Evolutionary conservation across 1,140 invertebrate species (phyloP), one percentile per base, ranked within the genome.

Genomic region (Lycorma delicatula): DNA sequence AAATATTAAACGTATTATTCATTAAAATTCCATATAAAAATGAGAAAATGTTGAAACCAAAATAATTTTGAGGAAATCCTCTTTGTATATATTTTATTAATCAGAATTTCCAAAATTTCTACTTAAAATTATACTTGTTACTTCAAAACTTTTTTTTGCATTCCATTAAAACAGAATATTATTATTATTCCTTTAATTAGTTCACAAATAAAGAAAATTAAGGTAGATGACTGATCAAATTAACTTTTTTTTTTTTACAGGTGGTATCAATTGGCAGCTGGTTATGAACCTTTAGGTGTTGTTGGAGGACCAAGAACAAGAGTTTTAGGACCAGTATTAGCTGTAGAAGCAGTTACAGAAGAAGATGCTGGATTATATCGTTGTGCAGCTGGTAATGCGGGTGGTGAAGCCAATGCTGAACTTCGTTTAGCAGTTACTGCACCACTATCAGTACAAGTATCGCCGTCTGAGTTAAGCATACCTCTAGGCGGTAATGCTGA

Each of bases 401-500:
- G 81, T 3, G 85, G 85, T 1, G 83, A 86, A 69, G 76, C 81
- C 0, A 84, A 79, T 62, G 81, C 81, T 13, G 83, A 86, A 62
- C 68, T 86, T 46, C 77, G 82, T 28, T 70, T 88, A 1, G 75
- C 79, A 1, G 83, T 87, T 1, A 75, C 80, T 60, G 82, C 82
- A 22, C 81, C 84, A 26, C 72, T 89, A 12, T 79, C 82, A 67
- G 84, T 86, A 9, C 82, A 87, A 70, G 78, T 88, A 46, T 78
- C 75, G 7, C 52, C 31, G 18, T 3, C 41, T 44, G 56, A 57
- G 47, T 46, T 56, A 56, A 86, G 83, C 59, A 86, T 90, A 23
- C 84, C 89, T 67, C 80, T 89, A 65, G 87, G 86, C 20, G 82
- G 85, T 59, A 81, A 79, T 41, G 84, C 87, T 2, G 82, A 85